Base-by-base conservation (phyloP, 2,888 invertebrate species). In the Epistrophella euchroma region DNA sequence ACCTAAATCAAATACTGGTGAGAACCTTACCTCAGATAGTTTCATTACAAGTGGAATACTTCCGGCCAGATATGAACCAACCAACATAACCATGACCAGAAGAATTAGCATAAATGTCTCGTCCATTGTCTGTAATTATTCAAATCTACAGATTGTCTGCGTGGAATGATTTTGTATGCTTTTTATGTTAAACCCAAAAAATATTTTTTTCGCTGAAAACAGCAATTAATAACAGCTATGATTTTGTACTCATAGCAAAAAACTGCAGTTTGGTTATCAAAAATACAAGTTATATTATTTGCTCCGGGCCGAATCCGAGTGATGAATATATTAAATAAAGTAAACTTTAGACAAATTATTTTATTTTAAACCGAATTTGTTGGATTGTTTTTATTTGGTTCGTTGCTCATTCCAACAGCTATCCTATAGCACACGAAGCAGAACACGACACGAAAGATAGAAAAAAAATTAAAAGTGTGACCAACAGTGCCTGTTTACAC, bases 1-100 rank as follows among this genome's bases (percentile, higher is more conserved):
- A 52, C 7, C 15, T 22, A 15, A 25, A 50, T 50, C 50, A 71
- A 35, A 40, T 35, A 1, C 3, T 4, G 2, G 9, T 5, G 7
- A 25, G 0, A 13, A 47, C 2, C 91, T 93, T 93, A 98, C 99
- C 96, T 99, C 99, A 40, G 99, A 98, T 92, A 99, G 95, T 89
- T 95, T 96, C 92, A 99, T 97, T 88, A 98, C 96, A 88, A 99
- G 93, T 25, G 99, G 99, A 90, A 99, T 96, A 83, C 97, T 97
- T 70, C 99, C 99, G 89, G 98, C 97, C 71, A 98, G 92, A 93
- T 98, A 99, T 74, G 98, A 98, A 1, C 99, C 99, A 77, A 98
- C 94, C 88, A 99, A 93, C 99, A 99, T 99, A 78, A 99, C 97
- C 90, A 97, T 90, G 75, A 96, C 97, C 62, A 99, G 93, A 89